phyloP scores from a whole-genome alignment of 2,113 vertebrate species.

The Eurypyga helias region DNA sequence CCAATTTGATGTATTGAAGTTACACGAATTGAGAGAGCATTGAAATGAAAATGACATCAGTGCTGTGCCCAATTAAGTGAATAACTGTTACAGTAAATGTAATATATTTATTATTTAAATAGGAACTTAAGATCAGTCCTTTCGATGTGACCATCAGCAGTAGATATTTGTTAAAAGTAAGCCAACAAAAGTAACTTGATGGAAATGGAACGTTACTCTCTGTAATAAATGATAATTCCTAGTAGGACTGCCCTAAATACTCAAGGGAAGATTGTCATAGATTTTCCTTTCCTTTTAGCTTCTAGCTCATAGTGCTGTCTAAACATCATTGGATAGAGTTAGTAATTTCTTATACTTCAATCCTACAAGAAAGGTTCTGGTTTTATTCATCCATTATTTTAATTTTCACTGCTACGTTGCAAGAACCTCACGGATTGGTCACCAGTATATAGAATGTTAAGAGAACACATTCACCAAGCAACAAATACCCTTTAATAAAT shows the following conservation, averaged over 20 bases:
- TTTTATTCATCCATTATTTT: conserved; percentile 29
- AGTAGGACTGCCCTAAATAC: conserved; percentile 1
- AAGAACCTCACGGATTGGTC: not conserved
- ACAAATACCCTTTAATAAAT: not conserved
- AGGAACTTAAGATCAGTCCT: not conserved
- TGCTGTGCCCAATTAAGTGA: not conserved
- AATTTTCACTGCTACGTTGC: not conserved
- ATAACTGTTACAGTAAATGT: not conserved
- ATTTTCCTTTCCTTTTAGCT: conserved; percentile 35
- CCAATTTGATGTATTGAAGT: not conserved
- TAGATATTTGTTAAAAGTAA: conserved; percentile 10
- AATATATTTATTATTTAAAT: not conserved
- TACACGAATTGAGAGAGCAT: not conserved
- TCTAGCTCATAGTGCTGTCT: not conserved
- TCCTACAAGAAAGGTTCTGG: not conserved
- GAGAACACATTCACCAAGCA: not conserved
- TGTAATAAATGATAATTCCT: not conserved
- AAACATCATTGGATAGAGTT: not conserved
- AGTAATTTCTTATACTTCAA: conserved; percentile 5
- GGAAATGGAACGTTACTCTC: not conserved
- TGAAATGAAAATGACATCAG: not conserved
- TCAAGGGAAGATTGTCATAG: not conserved
- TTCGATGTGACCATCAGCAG: not conserved
- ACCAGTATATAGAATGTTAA: not conserved
- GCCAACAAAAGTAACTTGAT: not conserved